Evolutionary conservation across 2,113 vertebrate species (phyloP).

Genomic region (Eublepharis macularius): DNA sequence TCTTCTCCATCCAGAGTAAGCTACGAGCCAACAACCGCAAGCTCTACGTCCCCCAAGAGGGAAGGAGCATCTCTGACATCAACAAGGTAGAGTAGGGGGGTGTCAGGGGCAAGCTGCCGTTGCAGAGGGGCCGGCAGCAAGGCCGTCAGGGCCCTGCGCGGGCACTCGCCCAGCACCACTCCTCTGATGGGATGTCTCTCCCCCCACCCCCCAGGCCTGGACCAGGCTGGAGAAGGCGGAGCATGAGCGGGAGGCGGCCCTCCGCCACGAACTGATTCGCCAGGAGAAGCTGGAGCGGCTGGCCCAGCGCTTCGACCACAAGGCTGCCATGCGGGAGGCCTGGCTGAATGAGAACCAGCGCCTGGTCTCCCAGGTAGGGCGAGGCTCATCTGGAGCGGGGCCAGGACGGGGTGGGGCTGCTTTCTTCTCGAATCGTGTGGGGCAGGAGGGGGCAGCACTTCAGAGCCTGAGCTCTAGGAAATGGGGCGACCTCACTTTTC

Average conservation of each 20-base stretch:
- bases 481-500: too few relatives aligned
- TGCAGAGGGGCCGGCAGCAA: neutral
- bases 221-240: constrained; percentile 91
- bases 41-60: constrained; percentile 89
- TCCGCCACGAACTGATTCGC: constrained; percentile 91
- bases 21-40: constrained; percentile 93
- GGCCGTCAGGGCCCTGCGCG: neutral
- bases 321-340: constrained; percentile 92
- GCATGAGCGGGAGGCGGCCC: constrained; percentile 88
- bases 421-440: too few relatives aligned
- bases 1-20: constrained; percentile 98
- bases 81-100: constrained; percentile 82
- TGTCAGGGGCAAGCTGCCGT: too few relatives aligned
- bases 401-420: too few relatives aligned
- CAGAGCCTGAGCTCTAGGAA: too few relatives aligned
- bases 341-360: constrained; percentile 97
- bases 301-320: constrained; percentile 96
- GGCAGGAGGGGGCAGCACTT: too few relatives aligned
- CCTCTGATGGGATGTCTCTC: fast-evolving
- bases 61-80: constrained; percentile 91
- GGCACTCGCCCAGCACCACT: fast-evolving
- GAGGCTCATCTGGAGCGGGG: neutral
- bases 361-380: constrained; percentile 88
- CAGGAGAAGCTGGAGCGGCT: constrained; percentile 94
- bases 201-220: constrained; percentile 80